A percentile compares a stretch with the other conserved stretches of the same genome.
These are phyloP conservation scores for Drosophila melanocephala DNA, from an alignment of 2,888 invertebrate species.

Conservation along the genomic window DNA sequence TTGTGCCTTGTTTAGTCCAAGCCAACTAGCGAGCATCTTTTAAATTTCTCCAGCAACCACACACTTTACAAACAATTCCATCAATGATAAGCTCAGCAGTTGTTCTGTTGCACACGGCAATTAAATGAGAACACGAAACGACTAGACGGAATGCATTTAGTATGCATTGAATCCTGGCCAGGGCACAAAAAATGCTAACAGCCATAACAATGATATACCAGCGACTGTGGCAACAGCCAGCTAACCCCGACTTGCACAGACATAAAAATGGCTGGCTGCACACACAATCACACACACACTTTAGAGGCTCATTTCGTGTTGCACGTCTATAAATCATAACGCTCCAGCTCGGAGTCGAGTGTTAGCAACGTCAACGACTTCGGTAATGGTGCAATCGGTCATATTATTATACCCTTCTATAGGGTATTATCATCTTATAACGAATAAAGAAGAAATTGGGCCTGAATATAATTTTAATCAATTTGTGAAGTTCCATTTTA, in stretches of 20 bases:
- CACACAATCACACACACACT: constrained; percentile 31
- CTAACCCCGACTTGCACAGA: constrained; percentile 1
- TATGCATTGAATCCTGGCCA: constrained; percentile 40
- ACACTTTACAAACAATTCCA: constrained; percentile 1
- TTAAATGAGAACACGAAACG: constrained; percentile 27
- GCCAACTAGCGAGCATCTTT: not conserved
- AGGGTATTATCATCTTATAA: not conserved
- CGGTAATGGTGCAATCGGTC: constrained; percentile 76
- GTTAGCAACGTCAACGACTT: constrained; percentile 51
- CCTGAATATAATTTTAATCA: not conserved
- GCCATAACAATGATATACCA: constrained; percentile 38
- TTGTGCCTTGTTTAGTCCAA: not conserved
- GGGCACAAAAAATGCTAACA: constrained; percentile 47
- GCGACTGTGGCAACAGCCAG: constrained; percentile 20
- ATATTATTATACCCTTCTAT: constrained; percentile 53
- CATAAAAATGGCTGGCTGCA: constrained; percentile 65
- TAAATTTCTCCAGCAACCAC: not conserved
- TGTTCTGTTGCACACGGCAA: constrained; percentile 35
- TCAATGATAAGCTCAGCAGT: constrained; percentile 2
- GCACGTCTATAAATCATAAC: constrained; percentile 79
- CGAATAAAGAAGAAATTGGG: not conserved
- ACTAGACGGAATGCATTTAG: constrained; percentile 23
- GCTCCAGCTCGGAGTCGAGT: constrained; percentile 56
- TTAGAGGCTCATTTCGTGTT: constrained; percentile 61
- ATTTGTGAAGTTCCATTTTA: accelerated